A percentile compares a stretch with the other conserved stretches of the same genome.
phyloP scores from a whole-genome alignment of 2,888 invertebrate genomes.

The Rhorus exstirpatorius region DNA sequence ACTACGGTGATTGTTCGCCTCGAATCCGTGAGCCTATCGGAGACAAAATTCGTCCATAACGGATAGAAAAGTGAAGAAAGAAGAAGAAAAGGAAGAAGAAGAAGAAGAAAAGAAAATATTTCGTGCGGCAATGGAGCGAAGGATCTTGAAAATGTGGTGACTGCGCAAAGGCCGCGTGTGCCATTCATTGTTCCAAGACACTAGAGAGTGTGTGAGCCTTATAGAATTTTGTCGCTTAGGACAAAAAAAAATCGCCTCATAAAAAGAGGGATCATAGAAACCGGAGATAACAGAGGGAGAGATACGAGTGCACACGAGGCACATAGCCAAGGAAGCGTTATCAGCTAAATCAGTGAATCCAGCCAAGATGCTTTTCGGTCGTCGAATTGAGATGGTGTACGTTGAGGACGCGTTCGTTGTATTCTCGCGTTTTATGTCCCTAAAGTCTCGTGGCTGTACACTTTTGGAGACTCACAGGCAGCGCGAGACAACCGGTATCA shows the following conservation, averaged over 20 bases:
- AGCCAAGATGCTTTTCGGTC: constrained; percentile 75
- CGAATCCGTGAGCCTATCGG: neutral
- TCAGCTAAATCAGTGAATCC: neutral
- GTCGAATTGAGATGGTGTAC: constrained; percentile 84
- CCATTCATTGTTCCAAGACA: constrained; percentile 81
- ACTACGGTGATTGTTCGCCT: too few relatives aligned
- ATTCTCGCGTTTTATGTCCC: constrained; percentile 84
- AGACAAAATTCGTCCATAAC: neutral
- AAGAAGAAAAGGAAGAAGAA: neutral
- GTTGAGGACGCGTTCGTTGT: constrained; percentile 84
- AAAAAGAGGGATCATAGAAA: neutral
- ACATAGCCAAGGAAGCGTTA: too few relatives aligned
- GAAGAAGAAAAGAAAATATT: neutral
- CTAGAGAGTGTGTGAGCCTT: constrained; percentile 84
- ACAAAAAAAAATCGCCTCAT: constrained; percentile 29
- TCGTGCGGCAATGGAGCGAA: constrained; percentile 81
- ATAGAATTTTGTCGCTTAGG: constrained; percentile 73
- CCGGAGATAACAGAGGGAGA: constrained; percentile 14
- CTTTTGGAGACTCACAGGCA: constrained; percentile 93
- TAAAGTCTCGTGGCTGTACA: constrained; percentile 87
- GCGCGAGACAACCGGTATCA: constrained; percentile 94
- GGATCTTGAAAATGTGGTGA: constrained; percentile 85
- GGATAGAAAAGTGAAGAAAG: neutral
- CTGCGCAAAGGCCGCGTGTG: constrained; percentile 78
- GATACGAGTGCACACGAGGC: constrained; percentile 15